Conservation (phyloP, 2,113 vertebrate genomes). For the Ceyx melanurus region DNA sequence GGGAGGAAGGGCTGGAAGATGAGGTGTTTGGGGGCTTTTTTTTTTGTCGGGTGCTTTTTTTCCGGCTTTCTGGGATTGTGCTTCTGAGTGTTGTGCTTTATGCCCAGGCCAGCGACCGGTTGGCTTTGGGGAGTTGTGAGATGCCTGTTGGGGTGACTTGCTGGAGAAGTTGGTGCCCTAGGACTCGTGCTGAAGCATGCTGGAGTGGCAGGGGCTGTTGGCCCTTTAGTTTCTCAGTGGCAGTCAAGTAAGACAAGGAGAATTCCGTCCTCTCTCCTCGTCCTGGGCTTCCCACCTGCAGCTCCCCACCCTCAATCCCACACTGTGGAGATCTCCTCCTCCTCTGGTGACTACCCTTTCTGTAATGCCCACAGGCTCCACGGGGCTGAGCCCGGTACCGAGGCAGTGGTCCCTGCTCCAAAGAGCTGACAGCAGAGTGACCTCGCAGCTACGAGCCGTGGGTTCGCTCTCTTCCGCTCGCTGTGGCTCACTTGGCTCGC, state of each 20-base stretch:
- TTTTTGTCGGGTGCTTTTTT: background rate
- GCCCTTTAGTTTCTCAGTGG: background rate
- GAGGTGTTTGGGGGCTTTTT: background rate
- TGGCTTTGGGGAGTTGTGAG: background rate
- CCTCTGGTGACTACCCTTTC: background rate
- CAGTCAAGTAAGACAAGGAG: background rate
- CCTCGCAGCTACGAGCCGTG: accelerated
- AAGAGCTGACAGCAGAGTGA: background rate
- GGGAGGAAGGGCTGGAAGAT: background rate
- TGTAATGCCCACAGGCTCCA: background rate
- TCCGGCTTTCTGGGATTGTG: constrained; percentile 35
- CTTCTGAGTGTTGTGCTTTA: constrained; percentile 65
- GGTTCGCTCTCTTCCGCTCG: background rate
- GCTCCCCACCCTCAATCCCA: background rate
- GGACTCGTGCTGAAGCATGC: constrained; percentile 24
- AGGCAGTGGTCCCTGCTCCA: background rate
- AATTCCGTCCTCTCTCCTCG: background rate
- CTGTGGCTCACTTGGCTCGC: background rate
- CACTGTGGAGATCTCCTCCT: background rate
- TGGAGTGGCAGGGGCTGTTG: background rate
- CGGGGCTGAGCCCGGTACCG: background rate
- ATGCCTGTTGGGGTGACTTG: background rate
- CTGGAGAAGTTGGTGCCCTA: constrained; percentile 5
- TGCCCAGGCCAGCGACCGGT: background rate
- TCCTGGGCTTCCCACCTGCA: background rate